Evolutionary conservation across 2,797 vertebrate genomes (phyloP).

Genomic region (Oryzias sinensis): DNA sequence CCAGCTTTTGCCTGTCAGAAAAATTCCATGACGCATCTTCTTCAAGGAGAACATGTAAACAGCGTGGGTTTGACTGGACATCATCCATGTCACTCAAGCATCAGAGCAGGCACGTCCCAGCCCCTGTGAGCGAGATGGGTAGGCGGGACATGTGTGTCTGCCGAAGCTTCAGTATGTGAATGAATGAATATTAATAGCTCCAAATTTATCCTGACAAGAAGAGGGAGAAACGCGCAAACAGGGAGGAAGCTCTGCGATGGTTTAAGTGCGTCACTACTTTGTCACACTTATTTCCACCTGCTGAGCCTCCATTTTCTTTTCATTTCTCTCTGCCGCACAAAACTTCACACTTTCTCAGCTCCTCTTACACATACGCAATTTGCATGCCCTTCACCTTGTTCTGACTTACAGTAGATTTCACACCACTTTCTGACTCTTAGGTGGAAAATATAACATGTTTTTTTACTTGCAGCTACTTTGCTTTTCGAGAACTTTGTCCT

Average conservation of each 20-base stretch:
- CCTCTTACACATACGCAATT: slow-evolving; percentile 32
- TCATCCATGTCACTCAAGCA: slow-evolving; percentile 54
- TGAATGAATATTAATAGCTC: slow-evolving; percentile 56
- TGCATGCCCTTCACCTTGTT: slow-evolving; percentile 19
- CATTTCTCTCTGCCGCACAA: not conserved
- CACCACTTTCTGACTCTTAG: slow-evolving; percentile 10
- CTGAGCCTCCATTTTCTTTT: slow-evolving; percentile 22
- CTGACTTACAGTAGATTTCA: slow-evolving; percentile 5
- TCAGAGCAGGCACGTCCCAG: slow-evolving; percentile 37
- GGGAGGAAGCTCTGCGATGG: slow-evolving; percentile 35
- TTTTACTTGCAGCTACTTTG: not conserved
- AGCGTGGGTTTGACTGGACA: slow-evolving; percentile 61
- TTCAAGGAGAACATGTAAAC: slow-evolving; percentile 19
- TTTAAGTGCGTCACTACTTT: slow-evolving; percentile 64
- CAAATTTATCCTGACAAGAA: slow-evolving; percentile 45
- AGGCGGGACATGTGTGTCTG: slow-evolving; percentile 29
- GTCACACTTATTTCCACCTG: slow-evolving; percentile 57
- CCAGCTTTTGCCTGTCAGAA: slow-evolving; percentile 50
- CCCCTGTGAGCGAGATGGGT: not conserved
- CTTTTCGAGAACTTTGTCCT: slow-evolving; percentile 33
- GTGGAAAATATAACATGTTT: slow-evolving; percentile 2
- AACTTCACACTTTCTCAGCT: slow-evolving; percentile 27
- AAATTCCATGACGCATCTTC: slow-evolving; percentile 64
- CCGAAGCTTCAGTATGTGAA: slow-evolving; percentile 27
- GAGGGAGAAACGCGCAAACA: slow-evolving; percentile 21